Evolutionary conservation across 2,888 invertebrate genomes (phyloP).

Genomic region (Brenthis daphne): DNA sequence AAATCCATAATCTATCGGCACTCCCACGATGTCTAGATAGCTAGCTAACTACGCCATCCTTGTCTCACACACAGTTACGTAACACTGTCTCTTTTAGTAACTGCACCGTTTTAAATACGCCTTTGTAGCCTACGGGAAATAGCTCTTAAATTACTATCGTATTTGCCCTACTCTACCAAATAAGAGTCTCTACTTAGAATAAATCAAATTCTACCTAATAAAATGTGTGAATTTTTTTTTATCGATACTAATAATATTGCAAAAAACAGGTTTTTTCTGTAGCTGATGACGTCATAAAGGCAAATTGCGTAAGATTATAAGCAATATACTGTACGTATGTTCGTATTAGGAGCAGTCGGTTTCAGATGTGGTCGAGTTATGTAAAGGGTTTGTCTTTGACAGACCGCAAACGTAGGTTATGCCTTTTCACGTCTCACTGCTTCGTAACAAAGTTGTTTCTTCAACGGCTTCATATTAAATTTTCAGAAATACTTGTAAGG

Average conservation of each 20-base stretch:
- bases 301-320: slow-evolving; percentile 14
- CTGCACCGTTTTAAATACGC: background rate
- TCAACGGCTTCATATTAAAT: slow-evolving; percentile 13
- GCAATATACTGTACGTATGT: background rate
- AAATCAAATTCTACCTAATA: too few relatives aligned
- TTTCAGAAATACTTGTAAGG: background rate
- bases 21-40: slow-evolving; percentile 33
- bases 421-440: slow-evolving; percentile 41
- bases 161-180: background rate
- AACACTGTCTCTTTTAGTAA: slow-evolving; percentile 26
- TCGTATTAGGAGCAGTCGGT: background rate
- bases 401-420: slow-evolving; percentile 53
- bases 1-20: slow-evolving; percentile 36
- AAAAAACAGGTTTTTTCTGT: background rate
- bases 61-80: slow-evolving; percentile 16
- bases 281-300: background rate
- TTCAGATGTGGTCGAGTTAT: slow-evolving; percentile 36
- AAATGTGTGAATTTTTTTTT: too few relatives aligned
- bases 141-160: background rate
- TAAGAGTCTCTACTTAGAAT: too few relatives aligned
- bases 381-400: slow-evolving; percentile 53
- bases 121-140: background rate
- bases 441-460: slow-evolving; percentile 44
- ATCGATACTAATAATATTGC: background rate
- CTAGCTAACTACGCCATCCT: slow-evolving; percentile 23